Base-by-base conservation (phyloP, 2,888 invertebrate species). In the Euplagia quadripunctaria region DNA sequence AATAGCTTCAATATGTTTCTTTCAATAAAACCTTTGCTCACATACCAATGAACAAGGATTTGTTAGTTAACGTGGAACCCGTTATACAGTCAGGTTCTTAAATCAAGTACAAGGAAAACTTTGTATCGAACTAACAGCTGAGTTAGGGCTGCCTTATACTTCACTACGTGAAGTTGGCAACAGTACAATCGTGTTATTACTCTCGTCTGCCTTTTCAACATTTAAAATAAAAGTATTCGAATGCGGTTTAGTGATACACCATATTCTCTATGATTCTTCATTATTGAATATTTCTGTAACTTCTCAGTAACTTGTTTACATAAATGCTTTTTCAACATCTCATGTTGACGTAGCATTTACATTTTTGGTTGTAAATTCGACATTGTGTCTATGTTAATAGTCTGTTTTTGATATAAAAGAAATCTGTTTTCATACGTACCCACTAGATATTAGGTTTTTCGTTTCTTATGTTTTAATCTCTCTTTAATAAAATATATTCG, bases 81-180 rank as follows among this genome's bases (percentile, higher is more conserved):
- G 72, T 67, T 77, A 78, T 78, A 76, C 74, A 79, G 70, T 74
- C 73, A 80, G 78, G 86, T 86, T 88, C 87, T 85, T 87, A 90
- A 88, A 88, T 89, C 86, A 88, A 88, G 88, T 82, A 84, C 81
- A 76, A 84, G 79, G 78, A 76, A 81, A 89, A 89, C 85, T 89
- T 89, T 86, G 83, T 83, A 85, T 83, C 71, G 72, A 79, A 75
- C 74, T 79, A 84, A 85, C 82, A 82, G 77, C 75, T 75, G 76
- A 82, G 72, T 79, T 82, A 83, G 66, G 76, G 72, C 74, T 70
- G 73, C 58, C 72, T 70, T 72, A 74, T 73, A 76, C 75, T 58
- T 51, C n/a, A 75, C 72, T 71, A 81, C 70, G 79, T 72, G 68
- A 55, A 41, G 46, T 63, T 79, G 74, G 75, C 70, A 77, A 72